These are phyloP conservation scores for Tapera naevia DNA, from an alignment of 2,797 vertebrate genomes.

Conservation along the genomic window DNA sequence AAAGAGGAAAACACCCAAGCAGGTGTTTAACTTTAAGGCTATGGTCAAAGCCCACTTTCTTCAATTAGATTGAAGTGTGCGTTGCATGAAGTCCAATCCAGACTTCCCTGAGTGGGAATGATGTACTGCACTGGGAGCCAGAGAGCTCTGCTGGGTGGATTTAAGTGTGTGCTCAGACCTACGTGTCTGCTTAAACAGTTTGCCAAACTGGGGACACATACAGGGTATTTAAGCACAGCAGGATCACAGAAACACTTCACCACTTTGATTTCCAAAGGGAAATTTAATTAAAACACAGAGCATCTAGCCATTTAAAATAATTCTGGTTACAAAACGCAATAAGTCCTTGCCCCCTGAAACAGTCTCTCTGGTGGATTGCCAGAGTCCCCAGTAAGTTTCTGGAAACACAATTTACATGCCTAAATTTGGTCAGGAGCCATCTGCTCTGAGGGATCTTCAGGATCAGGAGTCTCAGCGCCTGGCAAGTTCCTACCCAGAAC, in stretches of 20 bases:
- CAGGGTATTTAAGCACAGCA: not conserved
- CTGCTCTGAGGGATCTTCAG: not conserved
- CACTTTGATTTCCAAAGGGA: not conserved
- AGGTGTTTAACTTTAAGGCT: not conserved
- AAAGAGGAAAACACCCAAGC: not conserved
- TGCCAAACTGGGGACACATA: not conserved
- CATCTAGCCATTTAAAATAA: not conserved
- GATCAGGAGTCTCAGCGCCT: not conserved
- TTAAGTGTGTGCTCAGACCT: not conserved
- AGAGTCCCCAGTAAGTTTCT: not conserved
- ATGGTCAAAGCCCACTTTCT: not conserved
- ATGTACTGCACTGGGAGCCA: not conserved
- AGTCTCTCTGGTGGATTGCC: not conserved
- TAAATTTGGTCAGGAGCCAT: not conserved
- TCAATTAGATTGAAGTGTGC: not conserved
- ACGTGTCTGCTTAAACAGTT: not conserved
- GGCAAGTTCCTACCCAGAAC: not conserved
- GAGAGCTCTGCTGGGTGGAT: not conserved
- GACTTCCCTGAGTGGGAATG: not conserved
- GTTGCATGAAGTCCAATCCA: not conserved
- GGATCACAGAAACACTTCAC: conserved; percentile 13
- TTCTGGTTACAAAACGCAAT: not conserved
- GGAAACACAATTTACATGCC: not conserved
- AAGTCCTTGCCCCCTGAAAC: not conserved
- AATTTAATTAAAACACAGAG: not conserved